phyloP scores from a whole-genome alignment of 2,888 invertebrate species.

The Polylopha cassiicola region DNA sequence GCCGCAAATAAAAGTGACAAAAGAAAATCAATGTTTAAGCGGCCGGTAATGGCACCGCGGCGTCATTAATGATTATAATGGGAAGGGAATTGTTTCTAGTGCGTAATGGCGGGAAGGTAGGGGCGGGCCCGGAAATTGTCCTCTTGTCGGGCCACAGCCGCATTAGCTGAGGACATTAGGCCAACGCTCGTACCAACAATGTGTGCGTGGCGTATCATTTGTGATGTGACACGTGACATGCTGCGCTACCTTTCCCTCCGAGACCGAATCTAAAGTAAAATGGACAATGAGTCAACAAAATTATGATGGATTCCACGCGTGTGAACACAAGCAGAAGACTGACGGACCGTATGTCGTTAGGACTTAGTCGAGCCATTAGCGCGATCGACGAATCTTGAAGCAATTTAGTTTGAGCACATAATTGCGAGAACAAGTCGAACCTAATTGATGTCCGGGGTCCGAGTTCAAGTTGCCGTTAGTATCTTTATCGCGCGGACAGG shows the following conservation, averaged over 20 bases:
- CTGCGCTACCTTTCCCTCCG: slow-evolving; percentile 29
- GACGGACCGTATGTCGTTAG: slow-evolving; percentile 51
- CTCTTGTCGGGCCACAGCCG: slow-evolving; percentile 62
- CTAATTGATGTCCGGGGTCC: slow-evolving; percentile 65
- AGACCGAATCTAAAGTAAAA: slow-evolving; percentile 33
- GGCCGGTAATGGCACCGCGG: slow-evolving; percentile 42
- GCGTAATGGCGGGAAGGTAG: slow-evolving; percentile 63
- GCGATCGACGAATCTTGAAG: slow-evolving; percentile 67
- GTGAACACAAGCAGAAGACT: slow-evolving; percentile 39
- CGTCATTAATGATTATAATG: slow-evolving; percentile 66
- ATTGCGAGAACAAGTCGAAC: slow-evolving; percentile 72
- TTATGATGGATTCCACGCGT: slow-evolving; percentile 37
- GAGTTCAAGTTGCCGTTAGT: slow-evolving; percentile 63
- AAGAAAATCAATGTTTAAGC: slow-evolving; percentile 45
- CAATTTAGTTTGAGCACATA: slow-evolving; percentile 73
- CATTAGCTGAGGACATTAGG: slow-evolving; percentile 71
- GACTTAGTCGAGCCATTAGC: slow-evolving; percentile 58
- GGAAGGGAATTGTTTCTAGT: slow-evolving; percentile 66
- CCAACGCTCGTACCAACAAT: slow-evolving; percentile 38
- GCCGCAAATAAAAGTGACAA: slow-evolving; percentile 23
- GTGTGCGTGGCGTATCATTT: slow-evolving; percentile 56
- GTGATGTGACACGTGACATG: slow-evolving; percentile 56
- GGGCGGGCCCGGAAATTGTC: slow-evolving; percentile 72
- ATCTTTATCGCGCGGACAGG: slow-evolving; percentile 38
- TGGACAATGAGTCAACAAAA: slow-evolving; percentile 46